Evolutionary conservation across 2,888 invertebrate genomes (phyloP), one percentile per base, ranked within the genome.

Genomic region (Parasteatoda lunata): DNA sequence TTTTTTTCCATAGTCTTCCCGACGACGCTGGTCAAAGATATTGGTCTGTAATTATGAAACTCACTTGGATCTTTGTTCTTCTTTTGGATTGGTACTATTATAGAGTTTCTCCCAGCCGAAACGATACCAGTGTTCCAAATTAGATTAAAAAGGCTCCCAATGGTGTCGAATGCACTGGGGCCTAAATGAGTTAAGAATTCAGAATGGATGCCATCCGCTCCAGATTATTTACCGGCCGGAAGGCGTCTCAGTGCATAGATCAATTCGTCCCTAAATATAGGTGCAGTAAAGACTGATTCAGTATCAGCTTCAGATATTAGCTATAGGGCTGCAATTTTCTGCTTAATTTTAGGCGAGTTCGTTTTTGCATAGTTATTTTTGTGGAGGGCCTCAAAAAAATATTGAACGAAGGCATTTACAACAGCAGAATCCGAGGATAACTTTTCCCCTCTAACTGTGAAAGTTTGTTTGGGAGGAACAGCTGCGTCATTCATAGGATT

Each of bases 381-480:
- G 54, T 13, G 3, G 13, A 3, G 54, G 54, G 54, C 54, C 54
- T 4, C 4, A 4, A 13, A 54, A 4, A 54, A 54, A 4, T 54
- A 13, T 4, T 54, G 54, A 3, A 54, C 54, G 54, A 3, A 54
- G 13, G 54, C 54, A 11, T 13, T 54, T 54, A 13, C 3, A 11
- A 54, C 54, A 54, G 54, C 54, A 3, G 54, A 49, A 15, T 48
- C 77, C 30, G 77, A 69, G n/a, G 69, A 77, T 52, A 77, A 13
- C 13, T 51, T 11, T 77, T 77, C 70, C 68, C 52, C 59, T 59
- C 47, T 30, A 70, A 70, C 69, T 59, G 9, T 45, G 51, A 70
- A 78, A 15, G 70, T 47, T 78, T 78, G 59, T 78, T 70, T 70
- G 59, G 47, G 78, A 59, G 59, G 54, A 47, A 13, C 47, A 54